These are phyloP conservation scores for Ctenomys sociabilis DNA, from an alignment of 2,113 vertebrate genomes.

Conservation along the genomic window DNA sequence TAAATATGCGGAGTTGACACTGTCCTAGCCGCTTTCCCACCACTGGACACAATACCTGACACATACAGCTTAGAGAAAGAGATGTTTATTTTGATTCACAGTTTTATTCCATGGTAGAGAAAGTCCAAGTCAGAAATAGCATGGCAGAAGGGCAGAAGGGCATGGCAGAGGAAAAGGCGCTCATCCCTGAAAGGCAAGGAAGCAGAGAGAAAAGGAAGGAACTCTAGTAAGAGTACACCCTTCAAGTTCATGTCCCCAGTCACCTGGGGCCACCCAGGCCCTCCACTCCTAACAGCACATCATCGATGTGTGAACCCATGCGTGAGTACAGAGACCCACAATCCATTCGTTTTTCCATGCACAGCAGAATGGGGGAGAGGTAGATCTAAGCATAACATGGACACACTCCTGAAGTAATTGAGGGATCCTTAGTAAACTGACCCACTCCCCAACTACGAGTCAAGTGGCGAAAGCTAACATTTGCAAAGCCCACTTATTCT, in stretches of 20 bases:
- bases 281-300: neutral
- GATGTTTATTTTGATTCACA: neutral
- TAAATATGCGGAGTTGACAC: neutral
- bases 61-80: too few relatives aligned
- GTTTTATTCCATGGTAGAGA: neutral
- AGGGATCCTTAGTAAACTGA: neutral
- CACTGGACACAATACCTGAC: neutral
- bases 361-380: neutral
- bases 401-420: neutral
- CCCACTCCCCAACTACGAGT: neutral
- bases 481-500: neutral
- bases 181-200: neutral
- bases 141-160: neutral
- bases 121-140: neutral
- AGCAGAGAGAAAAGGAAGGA: neutral
- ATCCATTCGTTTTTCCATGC: neutral
- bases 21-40: neutral
- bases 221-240: neutral
- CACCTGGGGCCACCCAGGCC: neutral
- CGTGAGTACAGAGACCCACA: neutral
- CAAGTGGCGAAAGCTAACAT: neutral
- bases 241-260: neutral
- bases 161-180: neutral
- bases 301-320: neutral
- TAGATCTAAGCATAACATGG: neutral